Evolutionary conservation across 1,140 invertebrate genomes (phyloP).

Genomic region (Penaeus chinensis): DNA sequence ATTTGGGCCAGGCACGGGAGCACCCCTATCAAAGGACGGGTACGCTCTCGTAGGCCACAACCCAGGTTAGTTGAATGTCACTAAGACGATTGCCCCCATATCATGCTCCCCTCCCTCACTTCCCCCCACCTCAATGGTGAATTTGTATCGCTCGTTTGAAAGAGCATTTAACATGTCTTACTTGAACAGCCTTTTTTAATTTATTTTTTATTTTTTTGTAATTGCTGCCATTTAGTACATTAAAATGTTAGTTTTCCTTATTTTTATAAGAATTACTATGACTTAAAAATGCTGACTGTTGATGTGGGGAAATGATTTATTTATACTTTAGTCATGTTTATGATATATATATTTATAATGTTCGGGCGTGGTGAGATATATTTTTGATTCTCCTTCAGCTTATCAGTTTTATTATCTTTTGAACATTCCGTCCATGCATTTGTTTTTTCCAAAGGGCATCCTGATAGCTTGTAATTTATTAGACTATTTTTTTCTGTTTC

Average conservation of each 20-base stretch:
- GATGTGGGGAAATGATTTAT: slow-evolving; percentile 54
- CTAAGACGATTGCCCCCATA: slow-evolving; percentile 36
- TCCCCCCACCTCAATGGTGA: slow-evolving; percentile 42
- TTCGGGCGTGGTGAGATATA: slow-evolving; percentile 45
- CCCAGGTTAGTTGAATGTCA: slow-evolving; percentile 65
- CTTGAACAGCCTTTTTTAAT: neutral
- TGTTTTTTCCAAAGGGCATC: slow-evolving; percentile 18
- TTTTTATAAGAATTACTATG: neutral
- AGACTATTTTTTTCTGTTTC: slow-evolving; percentile 7
- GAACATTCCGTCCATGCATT: slow-evolving; percentile 56
- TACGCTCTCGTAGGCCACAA: slow-evolving; percentile 74
- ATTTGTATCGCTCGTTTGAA: neutral
- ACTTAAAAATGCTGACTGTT: slow-evolving; percentile 41
- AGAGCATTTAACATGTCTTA: neutral
- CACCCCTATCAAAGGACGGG: slow-evolving; percentile 93
- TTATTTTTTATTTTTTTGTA: neutral
- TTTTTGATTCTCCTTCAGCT: slow-evolving; percentile 28
- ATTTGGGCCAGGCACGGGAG: slow-evolving; percentile 86
- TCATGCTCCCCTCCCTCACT: slow-evolving; percentile 43
- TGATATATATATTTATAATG: slow-evolving; percentile 41
- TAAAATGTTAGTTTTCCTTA: neutral
- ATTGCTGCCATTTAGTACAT: neutral
- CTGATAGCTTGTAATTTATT: neutral
- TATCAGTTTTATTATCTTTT: slow-evolving; percentile 24
- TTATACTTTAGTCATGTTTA: slow-evolving; percentile 53